phyloP scores from a whole-genome alignment of 2,888 invertebrate genomes.

The Lithophane socia region DNA sequence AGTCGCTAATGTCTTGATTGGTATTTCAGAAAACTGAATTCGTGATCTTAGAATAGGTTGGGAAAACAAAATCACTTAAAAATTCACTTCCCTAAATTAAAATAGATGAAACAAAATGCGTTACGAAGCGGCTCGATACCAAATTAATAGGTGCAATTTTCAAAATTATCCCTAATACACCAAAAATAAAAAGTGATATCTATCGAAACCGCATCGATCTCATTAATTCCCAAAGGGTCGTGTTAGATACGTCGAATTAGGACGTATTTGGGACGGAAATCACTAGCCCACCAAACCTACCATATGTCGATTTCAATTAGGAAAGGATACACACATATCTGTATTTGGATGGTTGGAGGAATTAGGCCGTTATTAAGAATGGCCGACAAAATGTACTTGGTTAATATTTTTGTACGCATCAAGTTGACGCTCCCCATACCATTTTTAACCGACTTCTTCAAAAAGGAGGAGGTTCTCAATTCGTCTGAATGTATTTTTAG shows the following conservation, averaged over 20 bases:
- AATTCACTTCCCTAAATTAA: slow-evolving; percentile 13
- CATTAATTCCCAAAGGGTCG: slow-evolving; percentile 76
- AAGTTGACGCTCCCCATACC: background rate
- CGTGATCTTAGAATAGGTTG: background rate
- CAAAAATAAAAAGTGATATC: slow-evolving; percentile 68
- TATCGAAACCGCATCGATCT: slow-evolving; percentile 76
- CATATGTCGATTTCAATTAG: slow-evolving; percentile 85
- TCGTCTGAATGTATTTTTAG: too few species aligned
- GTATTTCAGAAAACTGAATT: background rate
- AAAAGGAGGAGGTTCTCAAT: too few species aligned
- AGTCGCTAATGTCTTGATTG: background rate
- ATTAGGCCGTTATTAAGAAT: slow-evolving; percentile 2
- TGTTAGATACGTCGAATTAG: slow-evolving; percentile 84
- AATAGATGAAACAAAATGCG: slow-evolving; percentile 30
- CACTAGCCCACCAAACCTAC: slow-evolving; percentile 70
- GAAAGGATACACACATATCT: slow-evolving; percentile 27
- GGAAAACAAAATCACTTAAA: background rate
- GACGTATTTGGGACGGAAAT: slow-evolving; percentile 80
- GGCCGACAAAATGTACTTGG: background rate
- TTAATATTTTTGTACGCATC: background rate
- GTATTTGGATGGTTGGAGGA: slow-evolving; percentile 10
- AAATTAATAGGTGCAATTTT: slow-evolving; percentile 59
- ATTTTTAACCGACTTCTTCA: too few species aligned
- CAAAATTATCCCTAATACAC: slow-evolving; percentile 57
- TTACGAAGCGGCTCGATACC: slow-evolving; percentile 34